Evolutionary conservation across 2,113 vertebrate genomes (phyloP).

Genomic region (Mastomys natalensis): DNA sequence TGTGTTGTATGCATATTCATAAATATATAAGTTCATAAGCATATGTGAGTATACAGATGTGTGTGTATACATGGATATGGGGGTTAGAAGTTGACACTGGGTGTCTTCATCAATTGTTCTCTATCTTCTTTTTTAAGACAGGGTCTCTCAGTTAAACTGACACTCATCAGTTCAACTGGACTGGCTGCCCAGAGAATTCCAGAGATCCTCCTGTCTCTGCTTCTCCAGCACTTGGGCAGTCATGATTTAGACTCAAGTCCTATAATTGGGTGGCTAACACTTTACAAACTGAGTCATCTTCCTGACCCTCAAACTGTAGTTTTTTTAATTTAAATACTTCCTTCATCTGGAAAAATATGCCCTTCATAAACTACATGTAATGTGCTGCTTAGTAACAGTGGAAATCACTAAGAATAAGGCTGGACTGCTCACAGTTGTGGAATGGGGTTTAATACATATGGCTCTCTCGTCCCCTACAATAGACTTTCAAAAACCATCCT

Average conservation of each 20-base stretch:
- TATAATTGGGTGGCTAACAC: background rate
- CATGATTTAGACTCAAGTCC: background rate
- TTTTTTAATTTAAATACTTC: background rate
- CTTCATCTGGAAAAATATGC: background rate
- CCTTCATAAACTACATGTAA: background rate
- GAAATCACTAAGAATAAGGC: background rate
- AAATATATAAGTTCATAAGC: background rate
- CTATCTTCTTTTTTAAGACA: background rate
- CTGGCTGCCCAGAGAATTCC: background rate
- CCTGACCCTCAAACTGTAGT: background rate
- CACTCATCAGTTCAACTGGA: background rate
- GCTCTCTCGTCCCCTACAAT: background rate
- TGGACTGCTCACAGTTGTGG: background rate
- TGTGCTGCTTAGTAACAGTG: background rate
- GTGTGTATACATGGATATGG: background rate
- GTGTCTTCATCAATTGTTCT: background rate
- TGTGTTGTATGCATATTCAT: background rate
- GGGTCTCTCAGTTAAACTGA: background rate
- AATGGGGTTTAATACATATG: background rate
- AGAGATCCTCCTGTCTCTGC: background rate
- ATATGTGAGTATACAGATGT: background rate
- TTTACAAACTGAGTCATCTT: background rate
- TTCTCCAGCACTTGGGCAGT: no score
- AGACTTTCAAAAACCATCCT: background rate
- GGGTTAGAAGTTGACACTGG: background rate